phyloP scores from a whole-genome alignment of 2,113 vertebrate genomes.

The Amblyornis subalaris region DNA sequence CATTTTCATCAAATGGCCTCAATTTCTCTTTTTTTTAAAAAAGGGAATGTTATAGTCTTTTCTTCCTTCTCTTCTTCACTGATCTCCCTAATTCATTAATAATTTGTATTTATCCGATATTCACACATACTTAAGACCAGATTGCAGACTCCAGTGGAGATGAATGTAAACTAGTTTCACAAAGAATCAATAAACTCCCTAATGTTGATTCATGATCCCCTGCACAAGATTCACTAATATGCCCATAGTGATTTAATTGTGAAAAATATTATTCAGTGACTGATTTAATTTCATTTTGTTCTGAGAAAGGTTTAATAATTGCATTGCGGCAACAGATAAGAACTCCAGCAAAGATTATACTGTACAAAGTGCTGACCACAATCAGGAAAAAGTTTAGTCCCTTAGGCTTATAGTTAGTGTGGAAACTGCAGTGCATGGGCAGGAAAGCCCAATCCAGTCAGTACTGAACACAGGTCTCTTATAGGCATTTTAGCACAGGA shows the following conservation, averaged over 20 bases:
- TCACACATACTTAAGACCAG: not conserved
- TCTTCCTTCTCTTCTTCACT: not conserved
- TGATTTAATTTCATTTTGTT: not conserved
- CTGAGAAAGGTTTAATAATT: not conserved
- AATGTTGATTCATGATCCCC: not conserved
- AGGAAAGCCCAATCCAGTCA: not conserved
- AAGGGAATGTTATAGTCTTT: not conserved
- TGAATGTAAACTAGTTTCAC: not conserved
- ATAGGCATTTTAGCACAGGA: not conserved
- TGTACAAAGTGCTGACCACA: not conserved
- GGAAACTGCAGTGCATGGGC: not conserved
- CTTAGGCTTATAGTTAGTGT: not conserved
- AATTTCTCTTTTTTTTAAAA: not conserved
- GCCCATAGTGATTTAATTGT: not conserved
- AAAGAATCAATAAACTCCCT: not conserved
- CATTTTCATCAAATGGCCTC: not conserved
- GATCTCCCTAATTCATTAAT: not conserved
- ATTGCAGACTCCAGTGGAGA: not conserved
- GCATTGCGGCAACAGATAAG: not conserved
- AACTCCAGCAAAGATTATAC: not conserved
- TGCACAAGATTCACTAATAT: not conserved
- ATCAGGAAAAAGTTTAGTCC: not conserved
- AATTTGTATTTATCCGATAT: not conserved
- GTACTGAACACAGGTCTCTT: not conserved
- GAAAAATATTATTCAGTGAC: not conserved